Base-by-base conservation (phyloP, 2,888 invertebrate species). In the Brachyopa scutellaris region DNA sequence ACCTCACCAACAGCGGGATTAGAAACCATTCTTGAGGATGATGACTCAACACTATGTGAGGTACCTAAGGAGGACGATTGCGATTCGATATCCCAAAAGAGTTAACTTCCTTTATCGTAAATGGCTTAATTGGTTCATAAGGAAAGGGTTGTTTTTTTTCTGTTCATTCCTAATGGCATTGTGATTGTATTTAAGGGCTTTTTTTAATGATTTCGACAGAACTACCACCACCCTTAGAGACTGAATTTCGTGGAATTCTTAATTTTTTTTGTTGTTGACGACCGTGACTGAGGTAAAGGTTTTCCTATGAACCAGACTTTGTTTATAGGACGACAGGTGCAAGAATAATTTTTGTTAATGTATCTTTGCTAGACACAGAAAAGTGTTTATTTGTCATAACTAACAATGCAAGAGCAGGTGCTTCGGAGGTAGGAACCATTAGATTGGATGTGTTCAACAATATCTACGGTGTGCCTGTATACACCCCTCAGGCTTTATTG, bases 31-130 rank as follows among this genome's bases (percentile, higher is more conserved):
- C 6, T 5, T 55, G 66, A 42, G 8, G 53, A 53, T 53, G 51
- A 72, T 72, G 72, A 72, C 72, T 72, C 72, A 72, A 55, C 53
- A 51, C 13, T 40, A 29, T 7, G 31, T 15, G 67, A 29, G 3
- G 40, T 11, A 47, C 1, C 11, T 17, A 15, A 64, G 13, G 55
- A 67, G 45, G 26, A 55, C 45, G 9, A 21, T 29, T n/a, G n/a
- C n/a, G n/a, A n/a, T 31, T 45, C 29, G 49, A 26, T 53, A 55
- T 31, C 53, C 67, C 33, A 11, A 47, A 55, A 55, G 61, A 33
- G 23, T 26, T 26, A 47, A 47, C 38, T 59, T 38, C 26, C 23
- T n/a, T n/a, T 17, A 23, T 31, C 36, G 23, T 36, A 36, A 47
- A 57, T 47, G 26, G 47, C 17, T 57, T 69, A 69, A 69, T 69